These are phyloP conservation scores for Heliconius congener DNA, from an alignment of 1,140 invertebrate species.

Conservation along the genomic window DNA sequence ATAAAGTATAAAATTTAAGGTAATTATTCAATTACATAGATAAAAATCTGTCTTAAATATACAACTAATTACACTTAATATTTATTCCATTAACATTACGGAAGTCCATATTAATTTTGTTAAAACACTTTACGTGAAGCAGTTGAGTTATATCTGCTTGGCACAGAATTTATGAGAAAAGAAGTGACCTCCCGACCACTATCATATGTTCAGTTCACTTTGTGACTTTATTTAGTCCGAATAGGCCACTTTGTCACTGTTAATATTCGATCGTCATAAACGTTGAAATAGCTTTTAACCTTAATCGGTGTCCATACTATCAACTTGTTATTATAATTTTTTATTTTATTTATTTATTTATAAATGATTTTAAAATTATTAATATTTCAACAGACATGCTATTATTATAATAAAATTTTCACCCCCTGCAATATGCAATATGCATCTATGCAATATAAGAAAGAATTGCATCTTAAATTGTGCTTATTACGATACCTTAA, in stretches of 20 bases:
- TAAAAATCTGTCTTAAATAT: slow-evolving; percentile 9
- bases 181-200: slow-evolving; percentile 43
- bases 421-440: background rate
- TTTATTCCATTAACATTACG: slow-evolving; percentile 37
- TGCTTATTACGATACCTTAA: too few species aligned
- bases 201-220: slow-evolving; percentile 29
- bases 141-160: slow-evolving; percentile 50
- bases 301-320: slow-evolving; percentile 19
- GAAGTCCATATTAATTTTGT: slow-evolving; percentile 59
- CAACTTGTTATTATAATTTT: slow-evolving; percentile 23
- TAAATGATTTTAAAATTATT: background rate
- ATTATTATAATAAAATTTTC: background rate
- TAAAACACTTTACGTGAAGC: slow-evolving; percentile 56
- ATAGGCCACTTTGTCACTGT: slow-evolving; percentile 37
- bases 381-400: background rate
- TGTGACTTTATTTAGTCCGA: slow-evolving; percentile 53
- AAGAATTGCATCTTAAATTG: background rate
- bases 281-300: slow-evolving; percentile 34
- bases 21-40: slow-evolving; percentile 1
- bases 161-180: slow-evolving; percentile 57
- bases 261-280: slow-evolving; percentile 24
- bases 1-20: background rate
- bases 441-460: background rate
- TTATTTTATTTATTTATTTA: slow-evolving; percentile 31
- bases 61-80: slow-evolving; percentile 24